These are phyloP conservation scores for Pseudochirops corinnae DNA, from an alignment of 2,797 vertebrate genomes.

Conservation along the genomic window DNA sequence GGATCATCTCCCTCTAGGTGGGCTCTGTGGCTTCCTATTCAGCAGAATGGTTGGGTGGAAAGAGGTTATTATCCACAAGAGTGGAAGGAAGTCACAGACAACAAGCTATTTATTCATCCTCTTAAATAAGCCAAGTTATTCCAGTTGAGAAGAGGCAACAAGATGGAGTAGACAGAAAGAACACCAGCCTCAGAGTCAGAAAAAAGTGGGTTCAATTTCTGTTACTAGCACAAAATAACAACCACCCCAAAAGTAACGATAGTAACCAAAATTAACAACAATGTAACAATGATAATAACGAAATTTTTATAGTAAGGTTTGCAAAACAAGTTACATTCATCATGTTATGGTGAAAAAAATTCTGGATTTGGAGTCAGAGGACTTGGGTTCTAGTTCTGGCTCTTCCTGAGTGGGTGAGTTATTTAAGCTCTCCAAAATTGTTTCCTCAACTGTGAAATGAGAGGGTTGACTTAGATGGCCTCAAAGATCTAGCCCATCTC, in stretches of 20 bases:
- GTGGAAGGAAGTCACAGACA: slow-evolving; percentile 14
- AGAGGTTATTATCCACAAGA: neutral
- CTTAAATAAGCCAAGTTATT: slow-evolving; percentile 22
- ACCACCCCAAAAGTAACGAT: neutral
- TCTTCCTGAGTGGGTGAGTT: neutral
- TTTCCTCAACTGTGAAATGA: neutral
- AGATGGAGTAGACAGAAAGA: neutral
- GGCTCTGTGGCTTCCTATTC: slow-evolving; percentile 50
- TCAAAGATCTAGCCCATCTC: neutral
- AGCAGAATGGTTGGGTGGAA: slow-evolving; percentile 49
- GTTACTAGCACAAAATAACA: neutral
- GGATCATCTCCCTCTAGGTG: neutral
- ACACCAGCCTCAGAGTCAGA: neutral
- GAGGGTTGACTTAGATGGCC: neutral
- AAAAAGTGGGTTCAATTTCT: neutral
- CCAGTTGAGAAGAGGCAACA: neutral
- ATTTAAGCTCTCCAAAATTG: neutral
- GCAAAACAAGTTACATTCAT: neutral
- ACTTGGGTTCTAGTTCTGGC: neutral
- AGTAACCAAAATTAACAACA: no score
- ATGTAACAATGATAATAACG: no score
- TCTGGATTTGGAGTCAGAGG: neutral
- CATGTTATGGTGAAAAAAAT: neutral
- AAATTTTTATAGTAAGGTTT: neutral
- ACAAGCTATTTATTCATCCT: slow-evolving; percentile 58